Evolutionary conservation across 53 echinoderm and acorn worm genomes (phyloP).

Genomic region (Stichopus horrens): DNA sequence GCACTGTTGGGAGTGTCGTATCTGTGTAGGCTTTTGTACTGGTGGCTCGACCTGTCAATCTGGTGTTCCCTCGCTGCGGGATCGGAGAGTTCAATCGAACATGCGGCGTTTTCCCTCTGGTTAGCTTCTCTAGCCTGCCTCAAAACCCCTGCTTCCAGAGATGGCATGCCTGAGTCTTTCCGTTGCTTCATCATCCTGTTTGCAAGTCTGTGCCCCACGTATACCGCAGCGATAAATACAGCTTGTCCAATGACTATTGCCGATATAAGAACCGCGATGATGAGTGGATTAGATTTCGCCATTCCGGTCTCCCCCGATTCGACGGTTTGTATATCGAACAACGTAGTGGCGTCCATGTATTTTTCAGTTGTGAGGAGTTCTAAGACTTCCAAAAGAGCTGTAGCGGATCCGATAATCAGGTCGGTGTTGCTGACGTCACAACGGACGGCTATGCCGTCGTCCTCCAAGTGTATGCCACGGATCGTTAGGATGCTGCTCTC

Average conservation of each 20-base stretch:
- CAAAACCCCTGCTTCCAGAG: not conserved
- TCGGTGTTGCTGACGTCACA: not conserved
- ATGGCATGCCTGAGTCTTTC: not conserved
- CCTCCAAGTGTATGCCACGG: not conserved
- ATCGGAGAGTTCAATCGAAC: not conserved
- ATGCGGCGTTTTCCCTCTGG: not conserved
- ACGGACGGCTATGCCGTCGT: not conserved
- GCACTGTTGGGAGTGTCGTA: conserved; percentile 16
- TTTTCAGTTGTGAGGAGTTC: not conserved
- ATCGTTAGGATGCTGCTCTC: not conserved
- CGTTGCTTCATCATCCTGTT: conserved; percentile 29
- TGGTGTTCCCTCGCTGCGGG: not conserved
- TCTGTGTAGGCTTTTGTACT: conserved; percentile 32
- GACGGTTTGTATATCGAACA: not conserved
- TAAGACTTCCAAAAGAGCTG: not conserved
- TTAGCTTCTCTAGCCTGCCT: not conserved
- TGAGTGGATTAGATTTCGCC: conserved; percentile 9
- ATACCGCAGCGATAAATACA: conserved; percentile 11
- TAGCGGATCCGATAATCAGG: not conserved
- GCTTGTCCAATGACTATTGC: conserved; percentile 29
- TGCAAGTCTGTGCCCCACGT: conserved; percentile 15
- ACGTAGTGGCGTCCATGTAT: not conserved
- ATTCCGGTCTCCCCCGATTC: not conserved
- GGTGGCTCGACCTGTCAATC: not conserved
- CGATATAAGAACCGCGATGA: not conserved